phyloP scores from a whole-genome alignment of 2,113 vertebrate genomes.

The Microtus ochrogaster region DNA sequence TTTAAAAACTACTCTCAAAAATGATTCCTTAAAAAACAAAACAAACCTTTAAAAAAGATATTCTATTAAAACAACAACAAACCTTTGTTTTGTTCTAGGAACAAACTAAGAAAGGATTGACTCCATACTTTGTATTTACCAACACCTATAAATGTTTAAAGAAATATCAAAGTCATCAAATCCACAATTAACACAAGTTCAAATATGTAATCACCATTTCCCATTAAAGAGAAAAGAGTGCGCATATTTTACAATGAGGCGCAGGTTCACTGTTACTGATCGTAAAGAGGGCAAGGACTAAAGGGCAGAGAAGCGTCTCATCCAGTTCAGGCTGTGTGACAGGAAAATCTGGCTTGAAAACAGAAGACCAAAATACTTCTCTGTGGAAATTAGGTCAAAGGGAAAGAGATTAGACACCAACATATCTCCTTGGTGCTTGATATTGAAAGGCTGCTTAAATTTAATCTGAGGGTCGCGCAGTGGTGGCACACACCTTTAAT shows the following conservation, averaged over 20 bases:
- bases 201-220: constrained; percentile 32
- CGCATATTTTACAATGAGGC: neutral
- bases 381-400: constrained; percentile 73
- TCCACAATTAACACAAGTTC: neutral
- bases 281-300: constrained; percentile 51
- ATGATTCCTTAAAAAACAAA: neutral
- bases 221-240: neutral
- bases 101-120: constrained; percentile 5
- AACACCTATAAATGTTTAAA: constrained; percentile 37
- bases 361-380: constrained; percentile 65
- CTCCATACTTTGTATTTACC: neutral
- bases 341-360: constrained; percentile 68
- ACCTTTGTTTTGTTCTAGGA: neutral
- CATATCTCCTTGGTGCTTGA: constrained; percentile 21
- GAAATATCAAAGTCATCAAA: constrained; percentile 53
- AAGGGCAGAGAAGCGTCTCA: constrained; percentile 55
- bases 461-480: neutral
- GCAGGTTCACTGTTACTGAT: constrained; percentile 1
- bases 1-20: neutral
- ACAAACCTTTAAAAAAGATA: neutral
- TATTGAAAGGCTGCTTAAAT: constrained; percentile 46
- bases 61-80: neutral
- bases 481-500: neutral
- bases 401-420: constrained; percentile 56
- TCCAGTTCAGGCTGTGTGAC: neutral